Evolutionary conservation across 2,113 vertebrate species (phyloP).

Genomic region (Carassius gibelio): DNA sequence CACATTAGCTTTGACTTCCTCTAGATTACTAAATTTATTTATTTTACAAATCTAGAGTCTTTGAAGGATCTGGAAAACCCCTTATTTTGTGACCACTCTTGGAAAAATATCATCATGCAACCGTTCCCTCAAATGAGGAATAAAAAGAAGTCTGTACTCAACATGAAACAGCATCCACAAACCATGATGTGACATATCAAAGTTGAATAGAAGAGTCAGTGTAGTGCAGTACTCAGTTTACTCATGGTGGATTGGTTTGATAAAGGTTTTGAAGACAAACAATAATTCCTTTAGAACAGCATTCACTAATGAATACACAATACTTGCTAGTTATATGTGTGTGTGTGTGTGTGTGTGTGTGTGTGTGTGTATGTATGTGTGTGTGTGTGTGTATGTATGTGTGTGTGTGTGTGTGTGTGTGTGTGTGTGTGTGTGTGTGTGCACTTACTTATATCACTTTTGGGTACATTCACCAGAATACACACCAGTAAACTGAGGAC

Average conservation of each 20-base stretch:
- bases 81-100: not conserved
- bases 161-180: not conserved
- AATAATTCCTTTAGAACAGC: not conserved
- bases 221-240: too few species aligned
- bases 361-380: too few species aligned
- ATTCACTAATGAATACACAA: not conserved
- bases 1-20: not conserved
- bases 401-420: too few species aligned
- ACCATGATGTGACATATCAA: not conserved
- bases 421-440: too few species aligned
- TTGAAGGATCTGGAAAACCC: not conserved
- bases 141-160: not conserved
- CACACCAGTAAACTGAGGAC: too few species aligned
- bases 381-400: too few species aligned
- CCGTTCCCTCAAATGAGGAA: not conserved
- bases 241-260: not conserved
- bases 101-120: conserved; percentile 3
- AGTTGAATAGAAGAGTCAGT: not conserved
- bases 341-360: too few species aligned
- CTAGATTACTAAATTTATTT: not conserved
- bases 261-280: not conserved
- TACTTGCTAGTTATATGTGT: too few species aligned
- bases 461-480: too few species aligned
- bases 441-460: too few species aligned
- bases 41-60: not conserved